Base-by-base conservation (phyloP, 35 echinoderm and acorn worm species). In the Amphiura filiformis region DNA sequence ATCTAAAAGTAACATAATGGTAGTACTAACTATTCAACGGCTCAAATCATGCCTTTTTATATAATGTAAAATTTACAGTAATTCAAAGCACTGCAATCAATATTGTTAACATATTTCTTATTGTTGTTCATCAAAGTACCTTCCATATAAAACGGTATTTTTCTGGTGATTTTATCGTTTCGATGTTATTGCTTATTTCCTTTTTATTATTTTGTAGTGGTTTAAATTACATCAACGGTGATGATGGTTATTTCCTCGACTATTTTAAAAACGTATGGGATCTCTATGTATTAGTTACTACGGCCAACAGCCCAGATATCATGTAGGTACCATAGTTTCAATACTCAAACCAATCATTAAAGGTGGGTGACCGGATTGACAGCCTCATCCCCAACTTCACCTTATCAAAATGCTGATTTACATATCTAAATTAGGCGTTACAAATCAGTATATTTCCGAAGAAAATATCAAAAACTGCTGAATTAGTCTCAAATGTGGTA, bases 271-370 rank as follows among this genome's bases (percentile, higher is more conserved):
- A 95, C 70, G 89, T 92, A 57, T 99, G 93, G 93, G 90, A 99
- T 44, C 77, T 99, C 0, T 99, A 99, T 76, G 87, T 99, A 0
- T 86, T 94, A 33, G 96, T 99, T 14, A 99, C 96, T 34, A 99
- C 96, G 35, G 96, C 93, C 64, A 99, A 99, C 84, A 99, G 96
- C 87, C 96, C 96, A 84, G 96, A 99, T 80, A 94, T 99, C 36
- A 99, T 99, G 96, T 99, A 77, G 95, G 96, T 99, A 32, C 23
- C 40, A n/a, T n/a, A n/a, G 20, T 39, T 80, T 26, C 36, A 33
- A 80, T 80, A 5, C 28, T 31, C 3, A 9, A 7, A 31, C 35
- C n/a, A 34, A 0, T 7, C 17, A 75, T 75, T 23, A 75, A 75
- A 26, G 30, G 57, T 65, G 0, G 0, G 31, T 23, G 20, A 65